These are phyloP conservation scores for Stenotaenia linearis DNA, from an alignment of 2,888 invertebrate genomes.

Conservation along the genomic window DNA sequence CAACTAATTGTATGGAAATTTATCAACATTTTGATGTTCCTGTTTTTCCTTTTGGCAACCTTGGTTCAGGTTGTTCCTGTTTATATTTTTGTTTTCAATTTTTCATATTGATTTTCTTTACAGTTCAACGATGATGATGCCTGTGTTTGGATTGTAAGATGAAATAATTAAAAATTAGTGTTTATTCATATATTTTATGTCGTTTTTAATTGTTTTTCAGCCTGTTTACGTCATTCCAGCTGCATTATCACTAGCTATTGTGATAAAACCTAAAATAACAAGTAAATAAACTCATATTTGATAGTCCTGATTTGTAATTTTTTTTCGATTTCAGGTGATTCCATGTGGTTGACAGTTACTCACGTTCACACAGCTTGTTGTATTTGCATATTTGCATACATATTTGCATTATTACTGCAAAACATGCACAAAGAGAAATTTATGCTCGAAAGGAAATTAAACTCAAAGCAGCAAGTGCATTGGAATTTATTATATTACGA, in stretches of 20 bases:
- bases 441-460: not conserved
- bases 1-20: not conserved
- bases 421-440: not conserved
- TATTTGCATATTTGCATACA: not conserved
- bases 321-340: not conserved
- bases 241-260: not conserved
- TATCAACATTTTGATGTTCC: not conserved
- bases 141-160: constrained; percentile 7
- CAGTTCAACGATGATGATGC: constrained; percentile 24
- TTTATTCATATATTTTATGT: not conserved
- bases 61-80: not conserved
- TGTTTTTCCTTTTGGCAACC: not conserved
- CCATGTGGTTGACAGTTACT: not conserved
- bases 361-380: not conserved
- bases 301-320: not conserved
- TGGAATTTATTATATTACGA: constrained; percentile 4
- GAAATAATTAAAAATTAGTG: not conserved
- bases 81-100: not conserved
- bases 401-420: not conserved
- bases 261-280: not conserved
- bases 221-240: constrained; percentile 4
- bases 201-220: not conserved
- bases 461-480: not conserved
- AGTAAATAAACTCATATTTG: not conserved
- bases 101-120: not conserved